Percentiles rank a stretch among this genome's conserved stretches.
These are phyloP conservation scores for Tapera naevia DNA, from an alignment of 2,797 vertebrate species.

Conservation along the genomic window DNA sequence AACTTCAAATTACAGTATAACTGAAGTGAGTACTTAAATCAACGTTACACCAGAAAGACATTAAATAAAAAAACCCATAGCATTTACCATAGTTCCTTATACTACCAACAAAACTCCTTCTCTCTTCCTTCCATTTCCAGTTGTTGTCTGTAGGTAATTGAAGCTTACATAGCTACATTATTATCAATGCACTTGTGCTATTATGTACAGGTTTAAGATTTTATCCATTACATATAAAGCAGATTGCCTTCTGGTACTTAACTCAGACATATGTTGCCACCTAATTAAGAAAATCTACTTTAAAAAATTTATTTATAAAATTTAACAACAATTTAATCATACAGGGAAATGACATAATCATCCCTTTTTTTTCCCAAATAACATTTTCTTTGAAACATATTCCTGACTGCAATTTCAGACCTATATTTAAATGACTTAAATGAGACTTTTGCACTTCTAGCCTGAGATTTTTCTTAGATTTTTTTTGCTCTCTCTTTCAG, in stretches of 20 bases:
- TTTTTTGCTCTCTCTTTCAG: background rate
- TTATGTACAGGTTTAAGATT: too few relatives aligned
- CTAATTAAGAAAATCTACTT: background rate
- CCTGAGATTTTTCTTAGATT: background rate
- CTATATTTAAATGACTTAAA: background rate
- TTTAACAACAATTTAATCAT: background rate
- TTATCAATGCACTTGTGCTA: too few relatives aligned
- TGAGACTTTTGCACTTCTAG: background rate
- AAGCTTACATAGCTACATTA: too few relatives aligned
- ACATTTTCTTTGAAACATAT: background rate
- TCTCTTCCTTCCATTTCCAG: background rate
- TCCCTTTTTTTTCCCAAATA: background rate
- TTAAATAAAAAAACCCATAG: background rate
- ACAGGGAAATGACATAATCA: background rate
- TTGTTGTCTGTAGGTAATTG: background rate
- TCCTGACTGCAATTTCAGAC: background rate
- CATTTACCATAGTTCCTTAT: background rate
- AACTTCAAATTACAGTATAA: background rate
- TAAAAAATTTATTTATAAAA: background rate
- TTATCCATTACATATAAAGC: background rate
- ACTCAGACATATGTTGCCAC: background rate
- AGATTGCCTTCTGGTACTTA: background rate
- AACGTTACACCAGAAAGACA: background rate
- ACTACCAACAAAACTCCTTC: background rate
- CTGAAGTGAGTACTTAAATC: background rate